Evolutionary conservation across 2,113 vertebrate genomes (phyloP).

Genomic region (Otolemur garnettii): DNA sequence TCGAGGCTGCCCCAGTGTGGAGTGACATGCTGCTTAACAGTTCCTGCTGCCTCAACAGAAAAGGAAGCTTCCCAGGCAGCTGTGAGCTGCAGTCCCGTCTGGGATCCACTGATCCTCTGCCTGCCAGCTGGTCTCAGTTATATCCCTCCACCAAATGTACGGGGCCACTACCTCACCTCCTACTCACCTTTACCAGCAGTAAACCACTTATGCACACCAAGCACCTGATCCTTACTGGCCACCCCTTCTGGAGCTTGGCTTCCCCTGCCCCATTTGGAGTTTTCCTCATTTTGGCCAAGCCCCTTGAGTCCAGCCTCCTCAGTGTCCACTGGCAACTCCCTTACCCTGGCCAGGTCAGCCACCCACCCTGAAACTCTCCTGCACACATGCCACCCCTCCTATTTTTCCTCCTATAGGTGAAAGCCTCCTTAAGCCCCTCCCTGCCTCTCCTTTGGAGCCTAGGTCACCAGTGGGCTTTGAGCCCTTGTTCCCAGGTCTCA

Average conservation of each 20-base stretch:
- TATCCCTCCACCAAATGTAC: too few species aligned
- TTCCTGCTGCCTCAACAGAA: background rate
- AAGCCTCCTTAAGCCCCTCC: background rate
- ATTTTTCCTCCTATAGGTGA: background rate
- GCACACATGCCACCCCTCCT: background rate
- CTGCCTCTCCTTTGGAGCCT: background rate
- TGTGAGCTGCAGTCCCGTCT: background rate
- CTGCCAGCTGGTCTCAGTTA: background rate
- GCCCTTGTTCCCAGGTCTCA: background rate
- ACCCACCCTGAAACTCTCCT: background rate
- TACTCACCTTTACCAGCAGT: too few species aligned
- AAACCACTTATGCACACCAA: background rate
- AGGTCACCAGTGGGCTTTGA: too few species aligned
- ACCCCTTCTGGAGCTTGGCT: background rate
- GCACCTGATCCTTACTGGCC: background rate
- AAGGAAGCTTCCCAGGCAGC: background rate
- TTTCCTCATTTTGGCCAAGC: background rate
- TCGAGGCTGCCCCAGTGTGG: accelerated
- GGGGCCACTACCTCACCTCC: accelerated
- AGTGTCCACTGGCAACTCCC: background rate
- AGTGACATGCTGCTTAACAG: accelerated
- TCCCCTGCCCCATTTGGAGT: background rate
- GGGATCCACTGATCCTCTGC: accelerated
- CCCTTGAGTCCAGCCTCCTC: background rate
- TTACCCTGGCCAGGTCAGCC: background rate